Evolutionary conservation across 2,888 invertebrate genomes (phyloP).

Genomic region (Apodemia zela): DNA sequence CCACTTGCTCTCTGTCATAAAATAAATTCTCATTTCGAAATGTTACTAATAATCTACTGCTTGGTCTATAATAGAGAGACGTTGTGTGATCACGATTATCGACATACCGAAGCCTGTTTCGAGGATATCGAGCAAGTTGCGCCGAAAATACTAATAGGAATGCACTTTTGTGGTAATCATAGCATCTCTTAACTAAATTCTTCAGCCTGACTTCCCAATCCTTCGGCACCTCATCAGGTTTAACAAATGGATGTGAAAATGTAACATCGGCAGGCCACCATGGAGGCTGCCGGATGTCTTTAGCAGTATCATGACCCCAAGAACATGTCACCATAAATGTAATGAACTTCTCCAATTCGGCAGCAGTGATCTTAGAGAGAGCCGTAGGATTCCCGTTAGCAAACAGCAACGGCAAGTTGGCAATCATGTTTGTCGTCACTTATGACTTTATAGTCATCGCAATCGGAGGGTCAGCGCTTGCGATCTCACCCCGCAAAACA

Average conservation of each 20-base stretch:
- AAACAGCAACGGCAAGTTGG: slow-evolving; percentile 86
- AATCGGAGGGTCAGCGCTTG: slow-evolving; percentile 61
- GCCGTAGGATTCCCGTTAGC: slow-evolving; percentile 86
- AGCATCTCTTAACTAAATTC: slow-evolving; percentile 84
- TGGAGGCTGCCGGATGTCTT: slow-evolving; percentile 81
- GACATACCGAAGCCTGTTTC: slow-evolving; percentile 83
- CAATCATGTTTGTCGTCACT: slow-evolving; percentile 81
- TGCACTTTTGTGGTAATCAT: slow-evolving; percentile 85
- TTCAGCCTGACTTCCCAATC: slow-evolving; percentile 83
- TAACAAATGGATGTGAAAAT: slow-evolving; percentile 83
- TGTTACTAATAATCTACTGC: slow-evolving; percentile 84
- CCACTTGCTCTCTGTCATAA: slow-evolving; percentile 56
- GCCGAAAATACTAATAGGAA: slow-evolving; percentile 86
- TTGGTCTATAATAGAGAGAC: slow-evolving; percentile 83
- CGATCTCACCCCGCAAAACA: slow-evolving; percentile 53
- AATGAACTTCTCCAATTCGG: slow-evolving; percentile 85
- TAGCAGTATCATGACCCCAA: slow-evolving; percentile 82
- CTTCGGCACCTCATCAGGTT: slow-evolving; percentile 64
- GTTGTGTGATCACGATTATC: slow-evolving; percentile 88
- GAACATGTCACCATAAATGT: slow-evolving; percentile 89
- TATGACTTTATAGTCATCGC: slow-evolving; percentile 61
- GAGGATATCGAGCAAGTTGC: slow-evolving; percentile 83
- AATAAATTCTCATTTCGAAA: slow-evolving; percentile 88
- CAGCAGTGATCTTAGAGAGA: slow-evolving; percentile 81
- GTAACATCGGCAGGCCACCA: slow-evolving; percentile 86